Conservation (phyloP, 2,888 invertebrate genomes). For the Zygothrica quintamaculata region DNA sequence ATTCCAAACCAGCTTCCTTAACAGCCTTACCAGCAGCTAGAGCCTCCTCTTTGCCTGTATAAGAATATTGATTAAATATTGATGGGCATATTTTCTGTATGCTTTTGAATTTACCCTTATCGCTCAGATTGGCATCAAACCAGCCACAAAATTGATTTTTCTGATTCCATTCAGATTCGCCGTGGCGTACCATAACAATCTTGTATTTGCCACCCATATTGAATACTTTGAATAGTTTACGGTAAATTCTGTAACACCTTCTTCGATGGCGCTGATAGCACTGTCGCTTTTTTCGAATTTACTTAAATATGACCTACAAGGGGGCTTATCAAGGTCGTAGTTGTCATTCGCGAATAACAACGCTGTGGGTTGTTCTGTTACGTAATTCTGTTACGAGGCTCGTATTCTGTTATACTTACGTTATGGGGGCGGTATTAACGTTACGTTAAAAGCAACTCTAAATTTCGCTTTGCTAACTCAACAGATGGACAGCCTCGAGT, state of each 20-base stretch:
- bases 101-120: constrained; percentile 86
- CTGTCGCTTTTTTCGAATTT: constrained; percentile 64
- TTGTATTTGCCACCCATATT: constrained; percentile 86
- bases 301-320: constrained; percentile 71
- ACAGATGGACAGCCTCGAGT: constrained; percentile 23
- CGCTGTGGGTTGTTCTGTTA: constrained; percentile 14
- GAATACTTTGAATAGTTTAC: constrained; percentile 47
- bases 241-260: constrained; percentile 61
- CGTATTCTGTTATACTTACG: constrained; percentile 24
- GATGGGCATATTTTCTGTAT: constrained; percentile 4
- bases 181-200: constrained; percentile 91
- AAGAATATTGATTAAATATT: constrained; percentile 25
- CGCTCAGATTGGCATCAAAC: constrained; percentile 89
- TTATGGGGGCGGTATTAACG: constrained; percentile 12
- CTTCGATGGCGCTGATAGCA: constrained; percentile 54
- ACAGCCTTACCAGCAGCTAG: constrained; percentile 90
- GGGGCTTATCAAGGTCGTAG: constrained; percentile 65
- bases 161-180: constrained; percentile 91
- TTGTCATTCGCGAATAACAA: constrained; percentile 54
- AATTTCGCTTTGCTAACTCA: constrained; percentile 18
- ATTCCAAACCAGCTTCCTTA: constrained; percentile 89
- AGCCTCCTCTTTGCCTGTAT: constrained; percentile 83
- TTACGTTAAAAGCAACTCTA: constrained; percentile 35
- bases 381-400: constrained; percentile 3
- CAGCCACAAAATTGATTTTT: constrained; percentile 91